Evolutionary conservation across 2,113 vertebrate species (phyloP).

Genomic region (Empidonax traillii): DNA sequence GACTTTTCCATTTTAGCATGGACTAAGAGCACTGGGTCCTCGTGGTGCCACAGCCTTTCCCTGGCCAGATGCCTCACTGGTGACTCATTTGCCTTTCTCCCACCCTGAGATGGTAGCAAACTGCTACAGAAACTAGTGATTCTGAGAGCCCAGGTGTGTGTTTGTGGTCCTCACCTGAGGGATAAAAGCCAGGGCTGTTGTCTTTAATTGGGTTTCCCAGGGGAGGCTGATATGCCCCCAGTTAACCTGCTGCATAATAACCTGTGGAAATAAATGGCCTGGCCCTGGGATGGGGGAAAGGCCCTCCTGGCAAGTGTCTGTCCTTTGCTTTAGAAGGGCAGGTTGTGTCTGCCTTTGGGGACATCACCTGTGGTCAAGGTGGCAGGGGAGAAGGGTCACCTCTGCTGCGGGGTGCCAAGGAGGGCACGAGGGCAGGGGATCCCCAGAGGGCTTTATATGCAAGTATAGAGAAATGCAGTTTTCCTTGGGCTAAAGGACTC

Average conservation of each 20-base stretch:
- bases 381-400: neutral
- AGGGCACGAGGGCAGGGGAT: neutral
- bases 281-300: neutral
- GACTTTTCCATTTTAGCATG: rapidly evolving
- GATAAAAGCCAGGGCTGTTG: neutral
- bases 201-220: neutral
- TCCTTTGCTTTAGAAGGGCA: neutral
- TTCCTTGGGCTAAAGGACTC: neutral
- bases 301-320: neutral
- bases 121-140: neutral
- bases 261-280: neutral
- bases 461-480: neutral
- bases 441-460: neutral
- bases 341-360: neutral
- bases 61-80: neutral
- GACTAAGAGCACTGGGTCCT: neutral
- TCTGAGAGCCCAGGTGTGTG: neutral
- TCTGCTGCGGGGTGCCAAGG: neutral
- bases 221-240: neutral
- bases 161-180: neutral
- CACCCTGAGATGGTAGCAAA: neutral
- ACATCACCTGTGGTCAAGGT: rapidly evolving
- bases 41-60: neutral
- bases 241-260: neutral
- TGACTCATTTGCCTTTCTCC: neutral